phyloP scores from a whole-genome alignment of 2,113 vertebrate genomes.

The Hystrix cristata region DNA sequence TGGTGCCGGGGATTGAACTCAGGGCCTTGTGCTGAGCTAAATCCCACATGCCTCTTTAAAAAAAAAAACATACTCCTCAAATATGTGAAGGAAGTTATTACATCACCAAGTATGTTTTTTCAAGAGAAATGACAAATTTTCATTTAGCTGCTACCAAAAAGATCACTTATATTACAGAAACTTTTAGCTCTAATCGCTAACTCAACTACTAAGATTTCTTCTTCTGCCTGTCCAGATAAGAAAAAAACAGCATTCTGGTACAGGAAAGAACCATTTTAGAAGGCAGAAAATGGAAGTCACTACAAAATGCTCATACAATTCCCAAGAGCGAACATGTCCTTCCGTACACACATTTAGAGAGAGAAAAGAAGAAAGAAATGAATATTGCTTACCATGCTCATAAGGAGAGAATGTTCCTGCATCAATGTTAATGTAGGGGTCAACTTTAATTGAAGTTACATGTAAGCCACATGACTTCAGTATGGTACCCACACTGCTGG shows the following conservation, averaged over 20 bases:
- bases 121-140: conserved; percentile 38
- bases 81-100: background rate
- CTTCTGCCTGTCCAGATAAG: background rate
- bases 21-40: too few relatives aligned
- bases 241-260: conserved; percentile 53
- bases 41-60: background rate
- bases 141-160: background rate
- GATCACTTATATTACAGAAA: conserved; percentile 22
- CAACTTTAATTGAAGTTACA: conserved; percentile 98
- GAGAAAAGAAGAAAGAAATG: background rate
- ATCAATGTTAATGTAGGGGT: conserved; percentile 99
- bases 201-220: background rate
- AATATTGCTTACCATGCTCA: conserved; percentile 93
- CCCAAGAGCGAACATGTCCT: background rate
- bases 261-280: background rate
- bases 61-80: conserved; percentile 13
- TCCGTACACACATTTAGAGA: background rate
- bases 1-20: too few relatives aligned
- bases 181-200: background rate
- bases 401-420: conserved; percentile 98
- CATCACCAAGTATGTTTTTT: background rate
- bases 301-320: background rate
- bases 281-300: conserved; percentile 1
- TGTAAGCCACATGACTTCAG: conserved; percentile 97
- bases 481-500: conserved; percentile 98